phyloP scores from a whole-genome alignment of 1,140 invertebrate genomes.

The Euura saliciscinereae region DNA sequence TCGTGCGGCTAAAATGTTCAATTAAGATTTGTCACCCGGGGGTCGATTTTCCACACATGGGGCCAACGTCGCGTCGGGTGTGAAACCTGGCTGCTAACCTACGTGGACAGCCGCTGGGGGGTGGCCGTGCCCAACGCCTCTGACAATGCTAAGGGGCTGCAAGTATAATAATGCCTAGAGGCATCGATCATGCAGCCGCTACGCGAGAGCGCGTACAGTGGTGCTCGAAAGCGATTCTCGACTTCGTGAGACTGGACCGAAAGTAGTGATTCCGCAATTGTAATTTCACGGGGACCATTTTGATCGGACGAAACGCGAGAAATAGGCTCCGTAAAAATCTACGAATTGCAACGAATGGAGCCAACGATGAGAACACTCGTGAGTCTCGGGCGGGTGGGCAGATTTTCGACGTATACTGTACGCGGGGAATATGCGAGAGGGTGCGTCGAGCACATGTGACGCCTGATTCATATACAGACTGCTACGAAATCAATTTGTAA shows the following conservation, averaged over 20 bases:
- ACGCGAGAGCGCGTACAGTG: constrained; percentile 31
- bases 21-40: constrained; percentile 42
- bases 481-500: constrained; percentile 62
- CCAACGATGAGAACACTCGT: background rate
- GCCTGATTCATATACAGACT: constrained; percentile 61
- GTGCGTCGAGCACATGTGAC: constrained; percentile 60
- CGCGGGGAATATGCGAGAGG: constrained; percentile 36
- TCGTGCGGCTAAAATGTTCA: constrained; percentile 38
- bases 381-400: background rate
- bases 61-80: background rate
- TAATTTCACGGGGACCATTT: too few relatives aligned
- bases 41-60: constrained; percentile 35
- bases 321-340: too few relatives aligned
- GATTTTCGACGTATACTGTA: background rate
- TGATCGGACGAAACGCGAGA: too few relatives aligned
- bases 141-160: constrained; percentile 41
- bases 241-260: too few relatives aligned
- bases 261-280: too few relatives aligned
- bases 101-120: background rate
- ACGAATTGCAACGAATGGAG: too few relatives aligned
- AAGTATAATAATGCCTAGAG: constrained; percentile 36
- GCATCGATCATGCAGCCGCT: constrained; percentile 34
- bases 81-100: background rate
- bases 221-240: background rate
- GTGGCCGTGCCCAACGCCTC: constrained; percentile 6